Base-by-base conservation (phyloP, 2,113 vertebrate species). In the Okapia johnstoni region DNA sequence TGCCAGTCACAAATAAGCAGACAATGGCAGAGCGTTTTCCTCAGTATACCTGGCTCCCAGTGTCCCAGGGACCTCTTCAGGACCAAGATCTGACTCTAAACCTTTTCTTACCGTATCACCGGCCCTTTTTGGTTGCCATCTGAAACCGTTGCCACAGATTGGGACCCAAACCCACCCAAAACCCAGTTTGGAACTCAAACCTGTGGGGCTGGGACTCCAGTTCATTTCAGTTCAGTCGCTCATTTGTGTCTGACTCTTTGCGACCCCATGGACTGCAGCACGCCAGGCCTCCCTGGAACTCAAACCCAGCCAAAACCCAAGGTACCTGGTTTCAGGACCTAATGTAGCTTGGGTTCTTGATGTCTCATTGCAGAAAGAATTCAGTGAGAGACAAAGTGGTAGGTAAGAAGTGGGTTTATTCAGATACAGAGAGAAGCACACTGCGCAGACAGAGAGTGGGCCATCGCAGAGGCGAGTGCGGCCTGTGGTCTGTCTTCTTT, bases 381-480 rank as follows among this genome's bases (percentile, higher is more conserved):
- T 70, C 63, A 70, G n/a, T 70, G 63, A 70, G 63, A 36, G n/a
- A 70, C 63, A 21, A 36, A 70, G n/a, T 36, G 63, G 36, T 23
- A 36, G 63, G 17, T 70, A 70, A 36, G n/a, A 70, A 36, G 63
- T 21, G 9, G n/a, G 21, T 19, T 70, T 70, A 70, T 3, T 70
- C 63, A 36, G 63, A 70, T 21, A 6, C 63, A 36, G n/a, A 70
- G 17, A n/a, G n/a, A 70, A 36, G n/a, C 63, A 36, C n/a, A 33
- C 30, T 63, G 30, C 60, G 11, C n/a, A 36, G 17, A 36, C 16
- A 36, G 63, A n/a, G 1, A 0, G n/a, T 23, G n/a, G 19, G n/a
- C 63, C n/a, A 1, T 36, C 9, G 9, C 63, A 5, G 9, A 70
- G 63, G 17, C 9, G 5, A 36, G 4, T 11, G 0, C 2, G 10